Base-by-base conservation (phyloP, 2,113 vertebrate genomes). In the Poecilia latipinna region DNA sequence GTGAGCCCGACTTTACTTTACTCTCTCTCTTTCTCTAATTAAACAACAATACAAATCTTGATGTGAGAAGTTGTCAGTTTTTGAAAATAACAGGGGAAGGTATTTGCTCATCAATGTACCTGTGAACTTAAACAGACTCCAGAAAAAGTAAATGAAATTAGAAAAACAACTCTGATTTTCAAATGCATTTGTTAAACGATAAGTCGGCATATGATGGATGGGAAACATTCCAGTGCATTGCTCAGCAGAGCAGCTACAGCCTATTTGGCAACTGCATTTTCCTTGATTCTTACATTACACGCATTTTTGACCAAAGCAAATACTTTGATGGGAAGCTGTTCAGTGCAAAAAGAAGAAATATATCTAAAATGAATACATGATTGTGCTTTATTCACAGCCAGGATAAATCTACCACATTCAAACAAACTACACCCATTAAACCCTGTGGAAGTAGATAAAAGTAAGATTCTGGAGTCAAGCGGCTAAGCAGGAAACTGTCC, bases 31-130 rank as follows among this genome's bases (percentile, higher is more conserved):
- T 32, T 24, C 22, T 77, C 2, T 68, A 81, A 83, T 83, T 54
- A 82, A 68, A 61, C 68, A 42, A 64, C 62, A 74, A 75, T 48
- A 35, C 12, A 42, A 74, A 70, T 32, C 33, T 62, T 37, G 66
- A 37, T 33, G 69, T 65, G 61, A 79, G 54, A 68, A 62, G n/a
- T 62, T 42, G 51, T 7, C 26, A 33, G 19, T 57, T 68, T 33
- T 44, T 51, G 37, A 28, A 68, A 35, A 67, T 3, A 12, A 57
- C 24, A 8, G 15, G 44, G 44, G 44, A 10, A 24, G 7, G 28
- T 28, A 28, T 28, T 28, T 57, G 5, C 12, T 32, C 28, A 62
- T 15, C 12, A 62, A 3, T 12, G 13, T 26, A 63, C 17, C 6
- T 32, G 29, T 5, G 15, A 63, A 32, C 19, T 19, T 17, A 32